Conservation (phyloP, 2,113 vertebrate genomes). For the Gallinago paraguaiae region DNA sequence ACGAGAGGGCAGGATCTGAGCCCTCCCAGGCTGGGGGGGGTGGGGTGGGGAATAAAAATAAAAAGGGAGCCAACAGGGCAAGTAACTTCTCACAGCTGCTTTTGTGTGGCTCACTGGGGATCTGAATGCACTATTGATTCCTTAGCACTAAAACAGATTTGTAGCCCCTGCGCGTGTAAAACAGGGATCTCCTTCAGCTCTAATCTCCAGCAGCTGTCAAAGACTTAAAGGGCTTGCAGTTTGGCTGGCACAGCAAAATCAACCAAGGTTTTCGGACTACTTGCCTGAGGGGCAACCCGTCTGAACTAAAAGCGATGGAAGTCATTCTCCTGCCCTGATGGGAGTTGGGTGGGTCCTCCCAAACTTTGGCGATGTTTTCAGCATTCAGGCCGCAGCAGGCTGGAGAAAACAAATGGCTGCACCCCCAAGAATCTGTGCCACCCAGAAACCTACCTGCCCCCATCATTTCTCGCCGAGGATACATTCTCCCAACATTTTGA, state of each 20-base stretch:
- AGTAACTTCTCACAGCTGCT: constrained; percentile 55
- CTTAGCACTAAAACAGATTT: constrained; percentile 23
- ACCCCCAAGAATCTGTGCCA: background rate
- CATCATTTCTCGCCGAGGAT: background rate
- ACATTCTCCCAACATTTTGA: background rate
- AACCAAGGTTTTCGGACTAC: background rate
- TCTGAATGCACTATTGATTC: constrained; percentile 56
- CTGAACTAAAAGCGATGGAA: background rate
- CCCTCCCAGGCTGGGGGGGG: background rate
- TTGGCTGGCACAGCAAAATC: background rate
- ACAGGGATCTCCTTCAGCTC: constrained; percentile 30
- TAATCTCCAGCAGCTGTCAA: constrained; percentile 46
- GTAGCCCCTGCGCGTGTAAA: background rate
- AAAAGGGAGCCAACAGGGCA: background rate
- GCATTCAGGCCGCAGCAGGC: background rate
- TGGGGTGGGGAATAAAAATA: background rate
- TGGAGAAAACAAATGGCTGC: background rate
- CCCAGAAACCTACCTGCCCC: background rate
- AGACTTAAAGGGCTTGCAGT: background rate
- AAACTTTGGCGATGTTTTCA: background rate
- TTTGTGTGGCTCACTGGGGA: constrained; percentile 11
- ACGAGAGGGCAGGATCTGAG: background rate
- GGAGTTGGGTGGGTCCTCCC: background rate
- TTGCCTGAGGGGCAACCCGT: background rate
- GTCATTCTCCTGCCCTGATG: background rate